Conservation (phyloP, 2,888 invertebrate genomes). For the Epinotia brunnichana region DNA sequence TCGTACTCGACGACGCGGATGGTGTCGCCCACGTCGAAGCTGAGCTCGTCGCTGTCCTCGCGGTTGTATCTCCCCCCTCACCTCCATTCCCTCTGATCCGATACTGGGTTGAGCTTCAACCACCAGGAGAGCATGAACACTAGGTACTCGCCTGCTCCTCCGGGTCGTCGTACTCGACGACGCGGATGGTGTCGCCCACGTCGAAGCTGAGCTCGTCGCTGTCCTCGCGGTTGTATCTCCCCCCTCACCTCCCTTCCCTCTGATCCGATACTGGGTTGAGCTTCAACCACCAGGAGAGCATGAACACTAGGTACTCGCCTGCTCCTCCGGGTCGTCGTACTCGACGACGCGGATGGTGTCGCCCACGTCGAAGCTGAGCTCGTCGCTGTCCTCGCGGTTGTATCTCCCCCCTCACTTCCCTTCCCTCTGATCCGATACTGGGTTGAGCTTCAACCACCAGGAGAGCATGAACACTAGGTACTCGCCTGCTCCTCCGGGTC, state of each 20-base stretch:
- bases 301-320: too few relatives aligned
- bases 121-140: not conserved
- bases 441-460: conserved; percentile 86
- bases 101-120: conserved; percentile 86
- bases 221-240: conserved; percentile 98
- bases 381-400: too few relatives aligned
- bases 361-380: conserved; percentile 98
- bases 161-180: conserved; percentile 97
- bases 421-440: too few relatives aligned
- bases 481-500: conserved; percentile 98
- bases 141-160: conserved; percentile 92
- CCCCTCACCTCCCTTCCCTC: too few relatives aligned
- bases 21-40: conserved; percentile 97
- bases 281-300: too few relatives aligned
- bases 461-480: not conserved
- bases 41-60: too few relatives aligned
- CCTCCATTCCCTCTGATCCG: too few relatives aligned
- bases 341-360: conserved; percentile 96
- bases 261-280: too few relatives aligned
- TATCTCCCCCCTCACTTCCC: conserved; percentile 86
- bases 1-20: conserved; percentile 96
- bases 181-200: conserved; percentile 96
- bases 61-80: conserved; percentile 91
- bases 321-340: too few relatives aligned
- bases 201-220: conserved; percentile 98